phyloP scores from a whole-genome alignment of 1,140 invertebrate genomes.

The Drosophila repletoides region DNA sequence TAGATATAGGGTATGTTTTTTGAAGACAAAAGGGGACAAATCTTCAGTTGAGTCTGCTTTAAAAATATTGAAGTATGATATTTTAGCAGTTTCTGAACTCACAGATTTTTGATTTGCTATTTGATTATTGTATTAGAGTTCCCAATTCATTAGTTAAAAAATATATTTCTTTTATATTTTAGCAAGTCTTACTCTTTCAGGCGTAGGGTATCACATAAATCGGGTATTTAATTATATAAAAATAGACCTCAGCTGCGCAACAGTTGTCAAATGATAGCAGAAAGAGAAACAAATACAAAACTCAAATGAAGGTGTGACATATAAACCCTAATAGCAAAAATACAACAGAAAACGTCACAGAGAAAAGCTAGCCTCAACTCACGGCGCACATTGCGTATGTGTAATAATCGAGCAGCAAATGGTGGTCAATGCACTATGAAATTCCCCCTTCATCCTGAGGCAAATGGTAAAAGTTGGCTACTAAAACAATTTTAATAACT shows the following conservation, averaged over 20 bases:
- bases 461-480: constrained; percentile 35
- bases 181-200: too few species aligned
- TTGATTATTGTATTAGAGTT: too few species aligned
- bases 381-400: constrained; percentile 60
- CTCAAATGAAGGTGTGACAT: constrained; percentile 52
- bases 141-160: too few species aligned
- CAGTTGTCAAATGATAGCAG: constrained; percentile 25
- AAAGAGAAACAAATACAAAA: neutral
- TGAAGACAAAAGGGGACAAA: too few species aligned
- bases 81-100: too few species aligned
- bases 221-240: neutral
- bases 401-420: constrained; percentile 43
- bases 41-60: too few species aligned
- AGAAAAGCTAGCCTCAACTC: constrained; percentile 1
- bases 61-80: too few species aligned
- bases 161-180: too few species aligned
- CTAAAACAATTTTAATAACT: constrained; percentile 75
- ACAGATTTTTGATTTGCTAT: too few species aligned
- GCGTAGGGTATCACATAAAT: neutral
- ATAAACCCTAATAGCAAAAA: constrained; percentile 69
- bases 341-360: constrained; percentile 4
- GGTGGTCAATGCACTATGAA: constrained; percentile 58
- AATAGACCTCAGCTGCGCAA: constrained; percentile 12
- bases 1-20: too few species aligned
- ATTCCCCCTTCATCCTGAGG: neutral